Percentiles rank a stretch among this genome's conserved stretches.
Evolutionary conservation across 2,113 vertebrate genomes (phyloP).

Genomic region (Cephalopholis sonnerati): DNA sequence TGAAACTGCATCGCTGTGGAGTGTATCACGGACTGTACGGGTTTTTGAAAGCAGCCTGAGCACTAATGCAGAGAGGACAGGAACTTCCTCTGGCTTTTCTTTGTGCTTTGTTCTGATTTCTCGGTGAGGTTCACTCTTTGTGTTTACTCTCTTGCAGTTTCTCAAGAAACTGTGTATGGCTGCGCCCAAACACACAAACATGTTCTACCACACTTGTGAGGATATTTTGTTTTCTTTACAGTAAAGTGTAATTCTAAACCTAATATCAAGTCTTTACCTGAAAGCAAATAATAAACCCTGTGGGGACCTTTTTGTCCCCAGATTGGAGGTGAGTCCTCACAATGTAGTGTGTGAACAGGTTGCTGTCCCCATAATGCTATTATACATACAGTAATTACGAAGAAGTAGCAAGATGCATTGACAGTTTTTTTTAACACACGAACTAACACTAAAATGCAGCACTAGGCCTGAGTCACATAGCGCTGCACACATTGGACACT

Average conservation of each 20-base stretch:
- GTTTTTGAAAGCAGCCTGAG: not conserved
- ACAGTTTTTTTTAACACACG: too few species aligned
- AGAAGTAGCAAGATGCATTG: not conserved
- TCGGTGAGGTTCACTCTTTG: not conserved
- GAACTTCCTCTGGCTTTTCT: conserved; percentile 39
- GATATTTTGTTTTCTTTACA: not conserved
- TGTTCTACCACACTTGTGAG: not conserved
- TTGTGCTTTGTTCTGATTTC: conserved; percentile 18
- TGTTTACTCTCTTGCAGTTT: not conserved
- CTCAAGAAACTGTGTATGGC: not conserved
- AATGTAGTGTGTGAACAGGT: not conserved
- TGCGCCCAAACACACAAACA: not conserved
- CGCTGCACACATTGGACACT: too few species aligned
- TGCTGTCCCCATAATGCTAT: not conserved
- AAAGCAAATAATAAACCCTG: not conserved
- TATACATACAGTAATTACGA: not conserved
- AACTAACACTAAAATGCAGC: too few species aligned
- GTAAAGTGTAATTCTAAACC: not conserved
- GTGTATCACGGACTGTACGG: not conserved
- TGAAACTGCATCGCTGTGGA: not conserved
- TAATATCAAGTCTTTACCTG: not conserved
- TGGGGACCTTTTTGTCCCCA: not conserved
- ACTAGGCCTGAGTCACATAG: too few species aligned
- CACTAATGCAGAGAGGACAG: not conserved
- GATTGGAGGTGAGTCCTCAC: not conserved